Evolutionary conservation across 2,888 invertebrate genomes (phyloP).

Genomic region (Gisinianus flammeolus): DNA sequence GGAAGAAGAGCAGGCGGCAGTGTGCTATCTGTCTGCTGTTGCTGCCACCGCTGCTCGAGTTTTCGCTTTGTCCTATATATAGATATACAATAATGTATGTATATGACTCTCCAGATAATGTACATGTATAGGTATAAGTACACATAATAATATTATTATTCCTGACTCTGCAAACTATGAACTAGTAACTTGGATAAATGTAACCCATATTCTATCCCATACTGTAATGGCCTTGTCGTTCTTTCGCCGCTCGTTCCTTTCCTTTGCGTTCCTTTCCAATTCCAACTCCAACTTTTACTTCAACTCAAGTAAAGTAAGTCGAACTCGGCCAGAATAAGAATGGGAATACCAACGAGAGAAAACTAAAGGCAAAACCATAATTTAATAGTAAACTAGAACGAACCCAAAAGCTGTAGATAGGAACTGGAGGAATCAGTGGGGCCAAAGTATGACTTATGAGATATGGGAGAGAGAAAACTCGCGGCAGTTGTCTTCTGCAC

Average conservation of each 20-base stretch:
- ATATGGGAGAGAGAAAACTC: constrained; percentile 13
- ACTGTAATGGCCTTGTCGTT: not conserved
- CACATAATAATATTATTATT: constrained; percentile 22
- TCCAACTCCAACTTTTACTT: constrained; percentile 6
- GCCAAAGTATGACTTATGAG: constrained; percentile 14
- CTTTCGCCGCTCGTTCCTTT: not conserved
- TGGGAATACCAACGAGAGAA: not conserved
- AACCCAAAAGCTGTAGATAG: not conserved
- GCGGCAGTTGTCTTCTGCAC: constrained; percentile 26
- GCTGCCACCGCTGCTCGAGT: not conserved
- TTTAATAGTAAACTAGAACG: constrained; percentile 3
- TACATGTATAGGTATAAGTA: not conserved
- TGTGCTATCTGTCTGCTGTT: not conserved
- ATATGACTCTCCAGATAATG: not conserved
- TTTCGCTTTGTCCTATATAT: not conserved
- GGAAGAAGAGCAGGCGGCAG: not conserved
- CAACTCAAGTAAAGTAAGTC: constrained; percentile 1
- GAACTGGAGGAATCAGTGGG: constrained; percentile 6
- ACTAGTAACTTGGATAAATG: constrained; percentile 17
- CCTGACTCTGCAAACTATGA: constrained; percentile 13
- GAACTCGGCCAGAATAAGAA: constrained; percentile 1
- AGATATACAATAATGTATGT: not conserved
- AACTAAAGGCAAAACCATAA: not conserved
- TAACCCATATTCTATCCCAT: constrained; percentile 9
- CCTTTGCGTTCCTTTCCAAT: not conserved